These are phyloP conservation scores for Pseudopodoces humilis DNA, from an alignment of 2,113 vertebrate genomes.

Conservation along the genomic window DNA sequence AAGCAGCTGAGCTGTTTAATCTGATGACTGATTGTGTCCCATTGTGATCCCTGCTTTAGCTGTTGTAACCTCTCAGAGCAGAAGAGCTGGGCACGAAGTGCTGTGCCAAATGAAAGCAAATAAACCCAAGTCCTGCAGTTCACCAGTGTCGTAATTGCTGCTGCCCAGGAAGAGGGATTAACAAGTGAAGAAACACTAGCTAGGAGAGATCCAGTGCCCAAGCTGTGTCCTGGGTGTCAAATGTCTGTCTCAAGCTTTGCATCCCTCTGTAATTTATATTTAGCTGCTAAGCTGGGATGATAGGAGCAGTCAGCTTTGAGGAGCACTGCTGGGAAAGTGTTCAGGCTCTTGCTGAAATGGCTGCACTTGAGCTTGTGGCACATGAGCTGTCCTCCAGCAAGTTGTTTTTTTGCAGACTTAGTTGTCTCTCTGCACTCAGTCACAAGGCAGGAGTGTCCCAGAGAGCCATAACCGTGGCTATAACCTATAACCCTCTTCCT, in stretches of 20 bases:
- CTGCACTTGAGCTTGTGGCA: background rate
- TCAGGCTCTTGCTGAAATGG: background rate
- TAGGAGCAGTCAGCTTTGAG: background rate
- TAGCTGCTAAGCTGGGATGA: slow-evolving; percentile 11
- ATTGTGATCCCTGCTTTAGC: background rate
- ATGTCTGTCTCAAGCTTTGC: slow-evolving; percentile 16
- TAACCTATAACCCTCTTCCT: background rate
- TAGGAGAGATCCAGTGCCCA: background rate
- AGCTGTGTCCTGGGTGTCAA: background rate
- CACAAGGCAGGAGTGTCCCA: background rate
- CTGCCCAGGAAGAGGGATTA: slow-evolving; percentile 53
- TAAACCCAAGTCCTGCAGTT: background rate
- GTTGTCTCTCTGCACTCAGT: background rate
- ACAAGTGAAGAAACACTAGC: background rate
- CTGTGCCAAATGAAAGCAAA: slow-evolving; percentile 24
- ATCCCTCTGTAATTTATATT: slow-evolving; percentile 47
- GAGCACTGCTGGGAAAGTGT: background rate
- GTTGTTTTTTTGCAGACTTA: background rate
- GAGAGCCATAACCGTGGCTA: background rate
- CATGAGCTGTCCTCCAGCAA: background rate
- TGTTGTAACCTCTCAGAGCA: background rate
- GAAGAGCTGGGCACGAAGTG: background rate
- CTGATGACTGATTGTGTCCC: background rate
- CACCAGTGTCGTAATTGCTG: background rate
- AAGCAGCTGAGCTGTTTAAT: slow-evolving; percentile 25